Evolutionary conservation across 2,888 invertebrate genomes (phyloP).

Genomic region (Choreutis nemorana): DNA sequence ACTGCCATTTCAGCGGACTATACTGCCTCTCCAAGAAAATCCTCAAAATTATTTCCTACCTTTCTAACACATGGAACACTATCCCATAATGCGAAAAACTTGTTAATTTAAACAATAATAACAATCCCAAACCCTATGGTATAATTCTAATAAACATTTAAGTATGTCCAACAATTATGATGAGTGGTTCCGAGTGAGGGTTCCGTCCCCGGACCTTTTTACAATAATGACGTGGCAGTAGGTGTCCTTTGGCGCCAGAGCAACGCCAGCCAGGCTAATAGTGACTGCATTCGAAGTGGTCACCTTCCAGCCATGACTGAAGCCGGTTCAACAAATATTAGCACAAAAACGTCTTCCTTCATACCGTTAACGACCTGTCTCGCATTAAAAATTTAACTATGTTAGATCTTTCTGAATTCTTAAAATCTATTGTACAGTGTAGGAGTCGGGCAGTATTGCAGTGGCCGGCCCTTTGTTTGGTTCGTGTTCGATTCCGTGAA

Average conservation of each 20-base stretch:
- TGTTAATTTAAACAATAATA: too few relatives aligned
- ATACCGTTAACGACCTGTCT: slow-evolving; percentile 59
- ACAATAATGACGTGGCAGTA: slow-evolving; percentile 28
- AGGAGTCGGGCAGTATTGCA: slow-evolving; percentile 52
- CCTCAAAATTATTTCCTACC: slow-evolving; percentile 25
- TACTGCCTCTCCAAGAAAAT: slow-evolving; percentile 44
- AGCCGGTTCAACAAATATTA: slow-evolving; percentile 36
- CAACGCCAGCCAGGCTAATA: slow-evolving; percentile 19
- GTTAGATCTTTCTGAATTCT: slow-evolving; percentile 56
- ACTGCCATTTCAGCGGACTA: slow-evolving; percentile 54
- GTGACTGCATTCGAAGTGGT: slow-evolving; percentile 34
- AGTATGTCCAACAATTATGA: slow-evolving; percentile 13
- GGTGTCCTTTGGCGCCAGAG: slow-evolving; percentile 25
- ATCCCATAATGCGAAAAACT: too few relatives aligned
- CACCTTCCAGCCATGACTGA: slow-evolving; percentile 27
- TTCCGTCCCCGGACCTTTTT: slow-evolving; percentile 21
- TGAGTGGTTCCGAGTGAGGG: slow-evolving; percentile 25
- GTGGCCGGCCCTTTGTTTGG: slow-evolving; percentile 55
- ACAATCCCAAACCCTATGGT: too few relatives aligned
- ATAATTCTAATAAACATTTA: too few relatives aligned
- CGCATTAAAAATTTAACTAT: slow-evolving; percentile 55
- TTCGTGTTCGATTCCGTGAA: slow-evolving; percentile 65
- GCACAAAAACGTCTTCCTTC: slow-evolving; percentile 67
- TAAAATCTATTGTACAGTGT: slow-evolving; percentile 59
- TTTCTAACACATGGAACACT: too few relatives aligned